Conservation (phyloP, 2,113 vertebrate species). For the Ceuthmochares aereus region DNA sequence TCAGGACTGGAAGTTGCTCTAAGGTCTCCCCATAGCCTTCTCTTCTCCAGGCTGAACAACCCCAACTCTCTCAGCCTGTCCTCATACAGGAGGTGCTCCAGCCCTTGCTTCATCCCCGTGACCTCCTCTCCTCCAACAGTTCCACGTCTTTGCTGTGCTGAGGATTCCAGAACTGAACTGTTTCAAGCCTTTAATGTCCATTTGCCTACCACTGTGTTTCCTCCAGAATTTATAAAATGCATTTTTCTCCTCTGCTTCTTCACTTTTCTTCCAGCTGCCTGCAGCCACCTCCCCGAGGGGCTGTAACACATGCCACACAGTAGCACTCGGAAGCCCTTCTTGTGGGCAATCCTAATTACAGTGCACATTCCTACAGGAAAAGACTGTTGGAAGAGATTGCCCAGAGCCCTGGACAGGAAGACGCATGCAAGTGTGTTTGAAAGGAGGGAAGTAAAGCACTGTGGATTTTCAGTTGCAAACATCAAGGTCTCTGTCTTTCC, state of each 20-base stretch:
- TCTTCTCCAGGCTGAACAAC: no score
- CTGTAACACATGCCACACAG: not conserved
- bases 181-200: not conserved
- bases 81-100: no score
- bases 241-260: not conserved
- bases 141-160: no score
- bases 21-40: no score
- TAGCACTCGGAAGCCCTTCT: not conserved
- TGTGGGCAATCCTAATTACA: not conserved
- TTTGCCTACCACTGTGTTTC: not conserved
- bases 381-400: not conserved
- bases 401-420: slow-evolving; percentile 2
- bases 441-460: not conserved
- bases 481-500: not conserved
- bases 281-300: not conserved
- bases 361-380: not conserved
- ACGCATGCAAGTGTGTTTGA: fast-evolving
- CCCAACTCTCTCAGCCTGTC: no score
- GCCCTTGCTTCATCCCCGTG: no score
- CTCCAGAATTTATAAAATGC: not conserved
- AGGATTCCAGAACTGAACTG: no score
- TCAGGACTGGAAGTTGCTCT: no score
- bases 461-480: not conserved
- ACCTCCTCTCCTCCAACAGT: no score
- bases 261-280: not conserved